Evolutionary conservation across 2,888 invertebrate genomes (phyloP), one percentile per base, ranked within the genome.

Genomic region (Thera britannica): DNA sequence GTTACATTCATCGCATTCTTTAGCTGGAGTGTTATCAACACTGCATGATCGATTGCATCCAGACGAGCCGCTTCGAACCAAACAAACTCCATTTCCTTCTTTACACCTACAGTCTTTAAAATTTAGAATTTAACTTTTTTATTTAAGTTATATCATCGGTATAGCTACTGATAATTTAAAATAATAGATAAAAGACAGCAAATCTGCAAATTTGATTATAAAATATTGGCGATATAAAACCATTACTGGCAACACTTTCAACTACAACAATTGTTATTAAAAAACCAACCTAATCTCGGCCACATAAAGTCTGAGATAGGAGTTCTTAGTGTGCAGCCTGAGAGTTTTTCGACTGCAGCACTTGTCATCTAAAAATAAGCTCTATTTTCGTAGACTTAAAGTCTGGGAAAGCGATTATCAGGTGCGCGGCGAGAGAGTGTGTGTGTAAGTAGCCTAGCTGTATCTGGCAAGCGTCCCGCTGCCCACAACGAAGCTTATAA

Each of bases 401-500:
- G 52, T 52, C 57, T 38, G 41, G 23, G 41, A 23, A 12, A 44
- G 57, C n/a, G 34, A 38, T 38, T 6, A 41, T 12, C 49, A 52
- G 56, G 62, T 52, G 62, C 49, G 44, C 23, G 67, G 12, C 59
- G 58, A 69, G 61, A 65, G 72, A 73, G 71, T 72, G 70, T 65
- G 72, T 77, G 74, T 68, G 71, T 69, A 61, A 65, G 67, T 71
- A 64, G 65, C 49, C 55, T 54, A 58, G 58, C 49, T 38, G 62
- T 69, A 73, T 65, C 75, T 75, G 75, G 75, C 75, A 75, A 73
- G 67, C 58, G 62, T 66, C 74, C 72, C 75, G 72, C 82, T 74
- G 84, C 86, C 87, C 84, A 83, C 89, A 83, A 83, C 92, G 84
- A 84, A 93, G 90, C 92, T 93, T 93, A 93, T 93, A 93, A 93